Conservation (phyloP, 2,888 invertebrate species). For the Hypena proboscidalis region DNA sequence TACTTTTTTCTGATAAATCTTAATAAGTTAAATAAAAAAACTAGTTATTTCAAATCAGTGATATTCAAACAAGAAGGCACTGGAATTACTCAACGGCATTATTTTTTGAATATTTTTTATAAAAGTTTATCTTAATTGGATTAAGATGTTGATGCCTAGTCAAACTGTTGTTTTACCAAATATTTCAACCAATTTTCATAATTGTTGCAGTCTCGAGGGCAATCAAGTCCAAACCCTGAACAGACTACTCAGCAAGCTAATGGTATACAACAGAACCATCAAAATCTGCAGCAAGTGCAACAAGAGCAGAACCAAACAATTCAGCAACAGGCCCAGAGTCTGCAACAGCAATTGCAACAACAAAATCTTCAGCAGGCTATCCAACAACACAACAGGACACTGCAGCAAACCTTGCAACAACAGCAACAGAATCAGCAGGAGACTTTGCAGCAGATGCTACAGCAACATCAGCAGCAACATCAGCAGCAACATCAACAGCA, state of each 20-base stretch:
- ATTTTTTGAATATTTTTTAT: no score
- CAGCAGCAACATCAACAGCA: slow-evolving; percentile 61
- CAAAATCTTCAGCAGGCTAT: slow-evolving; percentile 59
- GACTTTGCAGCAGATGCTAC: slow-evolving; percentile 55
- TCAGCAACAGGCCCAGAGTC: slow-evolving; percentile 54
- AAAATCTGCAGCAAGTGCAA: slow-evolving; percentile 66
- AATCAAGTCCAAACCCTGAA: slow-evolving; percentile 75
- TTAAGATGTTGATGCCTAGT: no score
- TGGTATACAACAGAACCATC: slow-evolving; percentile 74
- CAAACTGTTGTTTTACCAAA: background rate
- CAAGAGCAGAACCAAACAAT: slow-evolving; percentile 66
- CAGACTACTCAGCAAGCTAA: slow-evolving; percentile 79
- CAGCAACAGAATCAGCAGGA: slow-evolving; percentile 60
- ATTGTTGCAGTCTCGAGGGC: slow-evolving; percentile 81
- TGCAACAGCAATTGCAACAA: slow-evolving; percentile 77
- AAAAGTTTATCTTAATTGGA: no score
- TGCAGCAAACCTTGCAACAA: slow-evolving; percentile 62
- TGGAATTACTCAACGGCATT: no score
- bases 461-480: slow-evolving; percentile 56
- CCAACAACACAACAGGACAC: slow-evolving; percentile 61
- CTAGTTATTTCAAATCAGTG: no score
- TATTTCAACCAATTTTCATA: slow-evolving; percentile 5
- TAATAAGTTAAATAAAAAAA: no score
- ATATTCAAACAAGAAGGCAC: no score
- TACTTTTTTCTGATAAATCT: no score